Base-by-base conservation (phyloP, 2,113 vertebrate genomes). In the Gobio gobio region DNA sequence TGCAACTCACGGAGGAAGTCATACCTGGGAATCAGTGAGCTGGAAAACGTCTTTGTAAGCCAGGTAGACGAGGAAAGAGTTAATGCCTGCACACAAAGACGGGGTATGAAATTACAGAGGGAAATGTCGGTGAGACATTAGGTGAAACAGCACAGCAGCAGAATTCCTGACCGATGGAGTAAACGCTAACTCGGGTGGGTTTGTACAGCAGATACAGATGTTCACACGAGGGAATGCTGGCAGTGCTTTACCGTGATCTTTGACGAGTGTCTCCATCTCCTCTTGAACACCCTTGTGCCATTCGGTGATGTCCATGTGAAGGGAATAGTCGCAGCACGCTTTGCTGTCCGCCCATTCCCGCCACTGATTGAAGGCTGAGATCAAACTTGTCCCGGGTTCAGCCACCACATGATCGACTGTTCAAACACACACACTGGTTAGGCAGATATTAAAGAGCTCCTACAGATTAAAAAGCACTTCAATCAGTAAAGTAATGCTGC, bases 51-150 rank as follows among this genome's bases (percentile, higher is more conserved):
- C 97, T 93, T 99, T 99, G 93, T 99, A 99, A 72, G 97, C 97
- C 96, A 99, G 95, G 89, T 99, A 99, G 89, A 99, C 96, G 26
- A 99, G 93, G 94, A 99, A 99, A 43, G 98, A 99, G 94, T 99
- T 99, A 45, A 99, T 96, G 84, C 98, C 98, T 99, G 47, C 56
- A 81, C 40, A 92, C 72, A 93, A 13, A 79, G 18, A 36, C 1
- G 12, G 3, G 40, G 61, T 26, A 78, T 16, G 40, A 51, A 58
- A 72, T 72, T 73, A 83, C 49, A 72, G 10, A 58, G 29, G 22
- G 76, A 59, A 78, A 56, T 22, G 20, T 66, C 24, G 2, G 36
- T 18, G 59, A 63, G 43, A 64, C 59, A 80, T 63, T 24, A 40
- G 29, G 12, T 24, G 66, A 82, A 82, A 82, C 10, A 33, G n/a